A percentile compares a stretch with the other conserved stretches of the same genome.
These are phyloP conservation scores for Holothuria scabra DNA, from an alignment of 53 echinoderm and acorn worm species.

Conservation along the genomic window DNA sequence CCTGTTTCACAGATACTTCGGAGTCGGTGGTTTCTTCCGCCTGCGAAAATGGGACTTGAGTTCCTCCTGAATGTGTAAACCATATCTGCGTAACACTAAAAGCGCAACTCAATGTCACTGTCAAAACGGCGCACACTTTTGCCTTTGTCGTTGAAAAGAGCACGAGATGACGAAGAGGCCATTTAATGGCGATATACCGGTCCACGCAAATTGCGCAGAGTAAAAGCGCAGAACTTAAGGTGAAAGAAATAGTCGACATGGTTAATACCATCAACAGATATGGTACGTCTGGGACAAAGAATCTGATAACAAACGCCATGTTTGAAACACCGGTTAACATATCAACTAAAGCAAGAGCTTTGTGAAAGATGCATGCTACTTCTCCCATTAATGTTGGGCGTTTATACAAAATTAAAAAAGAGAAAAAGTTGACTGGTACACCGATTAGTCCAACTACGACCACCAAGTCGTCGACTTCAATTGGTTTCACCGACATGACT, in stretches of 20 bases:
- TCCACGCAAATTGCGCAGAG: neutral
- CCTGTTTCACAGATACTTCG: neutral
- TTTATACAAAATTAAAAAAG: constrained; percentile 1
- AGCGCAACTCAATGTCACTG: neutral
- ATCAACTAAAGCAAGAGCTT: constrained; percentile 18
- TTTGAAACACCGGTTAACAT: constrained; percentile 7
- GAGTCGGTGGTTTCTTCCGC: neutral
- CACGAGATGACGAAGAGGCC: constrained; percentile 19
- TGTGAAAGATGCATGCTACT: constrained; percentile 20
- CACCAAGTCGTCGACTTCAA: constrained; percentile 17
- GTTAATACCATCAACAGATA: neutral
- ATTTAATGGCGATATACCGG: constrained; percentile 7
- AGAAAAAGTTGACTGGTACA: constrained; percentile 4
- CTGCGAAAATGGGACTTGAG: neutral
- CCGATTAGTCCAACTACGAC: constrained; percentile 3
- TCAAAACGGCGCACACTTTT: neutral
- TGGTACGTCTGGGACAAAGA: neutral
- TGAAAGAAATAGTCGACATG: constrained; percentile 30
- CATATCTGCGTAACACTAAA: neutral
- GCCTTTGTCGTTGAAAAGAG: neutral
- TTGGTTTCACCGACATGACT: neutral
- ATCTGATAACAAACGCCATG: neutral
- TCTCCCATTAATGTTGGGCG: neutral
- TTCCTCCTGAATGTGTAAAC: neutral
- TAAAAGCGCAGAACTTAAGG: constrained; percentile 3